Conservation (phyloP, 2,797 vertebrate genomes). For the Poecilia wingei region DNA sequence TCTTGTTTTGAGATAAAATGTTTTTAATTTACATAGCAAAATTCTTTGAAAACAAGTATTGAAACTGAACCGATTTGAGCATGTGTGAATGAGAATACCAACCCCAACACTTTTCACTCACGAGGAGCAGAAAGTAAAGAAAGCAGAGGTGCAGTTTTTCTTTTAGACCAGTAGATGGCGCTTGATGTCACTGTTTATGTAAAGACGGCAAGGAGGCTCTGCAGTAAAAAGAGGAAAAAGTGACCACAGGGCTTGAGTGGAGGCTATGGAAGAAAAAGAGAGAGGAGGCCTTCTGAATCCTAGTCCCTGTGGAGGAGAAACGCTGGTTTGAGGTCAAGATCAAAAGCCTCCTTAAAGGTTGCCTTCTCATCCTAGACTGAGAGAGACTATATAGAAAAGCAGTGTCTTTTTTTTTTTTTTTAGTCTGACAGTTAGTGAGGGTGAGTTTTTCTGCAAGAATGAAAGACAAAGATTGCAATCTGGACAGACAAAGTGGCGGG, state of each 20-base stretch:
- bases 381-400: conserved; percentile 23
- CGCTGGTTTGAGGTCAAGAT: conserved; percentile 46
- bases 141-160: conserved; percentile 17
- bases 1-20: neutral
- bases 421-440: neutral
- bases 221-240: conserved; percentile 52
- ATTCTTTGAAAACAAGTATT: neutral
- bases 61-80: neutral
- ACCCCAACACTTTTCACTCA: neutral
- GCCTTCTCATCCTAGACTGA: conserved; percentile 36
- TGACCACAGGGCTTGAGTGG: conserved; percentile 31
- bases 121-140: neutral
- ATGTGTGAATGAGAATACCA: neutral
- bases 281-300: conserved; percentile 30
- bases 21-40: neutral
- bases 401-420: neutral
- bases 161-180: conserved; percentile 61
- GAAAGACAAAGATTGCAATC: conserved; percentile 30
- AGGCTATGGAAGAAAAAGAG: neutral
- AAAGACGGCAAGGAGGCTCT: conserved; percentile 38
- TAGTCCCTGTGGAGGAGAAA: conserved; percentile 44
- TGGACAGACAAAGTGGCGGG: conserved; percentile 32
- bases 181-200: conserved; percentile 40
- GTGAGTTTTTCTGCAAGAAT: conserved; percentile 8
- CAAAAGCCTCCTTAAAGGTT: conserved; percentile 58